A percentile compares a stretch with the other conserved stretches of the same genome.
Conservation (phyloP, 2,113 vertebrate species). For the Hypanus sabinus region DNA sequence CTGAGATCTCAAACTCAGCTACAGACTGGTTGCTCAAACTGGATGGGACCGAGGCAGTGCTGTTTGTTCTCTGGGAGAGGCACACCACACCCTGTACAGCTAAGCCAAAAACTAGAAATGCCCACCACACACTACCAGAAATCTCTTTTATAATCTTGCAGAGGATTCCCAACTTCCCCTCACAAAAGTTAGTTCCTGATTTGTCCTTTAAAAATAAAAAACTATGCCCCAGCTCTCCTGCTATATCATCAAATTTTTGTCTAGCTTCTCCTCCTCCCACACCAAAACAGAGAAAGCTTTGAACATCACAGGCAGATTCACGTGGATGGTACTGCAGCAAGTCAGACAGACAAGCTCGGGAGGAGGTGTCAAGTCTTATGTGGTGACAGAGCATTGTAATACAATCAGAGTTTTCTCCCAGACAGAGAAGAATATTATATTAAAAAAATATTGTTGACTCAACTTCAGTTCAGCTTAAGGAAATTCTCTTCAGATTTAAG, state of each 20-base stretch:
- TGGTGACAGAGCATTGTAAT: background rate
- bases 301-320: background rate
- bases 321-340: background rate
- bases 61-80: background rate
- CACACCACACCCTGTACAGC: background rate
- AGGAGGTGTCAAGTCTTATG: background rate
- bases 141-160: background rate
- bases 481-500: background rate
- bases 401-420: background rate
- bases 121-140: background rate
- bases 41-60: constrained; percentile 3
- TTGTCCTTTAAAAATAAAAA: background rate
- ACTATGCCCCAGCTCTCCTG: background rate
- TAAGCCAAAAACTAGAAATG: background rate
- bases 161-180: background rate
- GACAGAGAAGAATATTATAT: background rate
- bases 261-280: background rate
- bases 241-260: background rate
- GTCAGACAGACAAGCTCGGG: background rate
- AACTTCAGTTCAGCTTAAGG: background rate
- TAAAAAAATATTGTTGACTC: background rate
- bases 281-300: background rate
- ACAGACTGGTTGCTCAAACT: constrained; percentile 6
- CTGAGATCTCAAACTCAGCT: background rate
- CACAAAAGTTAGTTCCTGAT: background rate